A percentile compares a stretch with the other conserved stretches of the same genome.
Conservation (phyloP, 1,140 invertebrate genomes). For the Dreissena rostriformis region DNA sequence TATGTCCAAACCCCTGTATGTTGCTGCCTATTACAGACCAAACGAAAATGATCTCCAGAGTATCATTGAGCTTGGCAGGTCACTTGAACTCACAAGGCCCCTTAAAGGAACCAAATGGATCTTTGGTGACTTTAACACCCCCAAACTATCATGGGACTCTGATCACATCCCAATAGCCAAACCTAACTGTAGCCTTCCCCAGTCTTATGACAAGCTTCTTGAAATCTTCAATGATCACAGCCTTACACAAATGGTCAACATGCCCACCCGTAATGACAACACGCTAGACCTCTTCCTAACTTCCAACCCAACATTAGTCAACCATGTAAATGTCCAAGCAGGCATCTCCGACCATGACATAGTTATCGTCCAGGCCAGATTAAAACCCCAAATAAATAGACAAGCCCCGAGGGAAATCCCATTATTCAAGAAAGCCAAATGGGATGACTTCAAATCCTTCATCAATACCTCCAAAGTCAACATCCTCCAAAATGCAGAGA, state of each 20-base stretch:
- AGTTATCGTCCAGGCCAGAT: neutral
- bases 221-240: conserved; percentile 18
- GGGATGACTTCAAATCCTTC: neutral
- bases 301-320: conserved; percentile 27
- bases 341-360: conserved; percentile 1
- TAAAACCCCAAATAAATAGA: neutral
- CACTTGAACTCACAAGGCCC: neutral
- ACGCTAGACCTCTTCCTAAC: neutral
- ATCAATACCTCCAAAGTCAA: neutral
- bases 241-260: conserved; percentile 36
- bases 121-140: neutral
- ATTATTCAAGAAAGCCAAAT: neutral
- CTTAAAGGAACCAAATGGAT: conserved; percentile 13
- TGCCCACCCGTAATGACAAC: conserved; percentile 4
- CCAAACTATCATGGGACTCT: neutral
- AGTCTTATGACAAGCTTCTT: conserved; percentile 10
- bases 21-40: conserved; percentile 12
- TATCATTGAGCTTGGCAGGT: conserved; percentile 8
- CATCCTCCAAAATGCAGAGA: neutral
- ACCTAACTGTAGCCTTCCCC: neutral
- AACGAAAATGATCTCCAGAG: conserved; percentile 8
- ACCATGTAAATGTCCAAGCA: neutral
- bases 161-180: neutral
- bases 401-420: neutral
- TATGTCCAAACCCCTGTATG: neutral